These are phyloP conservation scores for Karalla daura DNA, from an alignment of 2,797 vertebrate genomes.

Conservation along the genomic window DNA sequence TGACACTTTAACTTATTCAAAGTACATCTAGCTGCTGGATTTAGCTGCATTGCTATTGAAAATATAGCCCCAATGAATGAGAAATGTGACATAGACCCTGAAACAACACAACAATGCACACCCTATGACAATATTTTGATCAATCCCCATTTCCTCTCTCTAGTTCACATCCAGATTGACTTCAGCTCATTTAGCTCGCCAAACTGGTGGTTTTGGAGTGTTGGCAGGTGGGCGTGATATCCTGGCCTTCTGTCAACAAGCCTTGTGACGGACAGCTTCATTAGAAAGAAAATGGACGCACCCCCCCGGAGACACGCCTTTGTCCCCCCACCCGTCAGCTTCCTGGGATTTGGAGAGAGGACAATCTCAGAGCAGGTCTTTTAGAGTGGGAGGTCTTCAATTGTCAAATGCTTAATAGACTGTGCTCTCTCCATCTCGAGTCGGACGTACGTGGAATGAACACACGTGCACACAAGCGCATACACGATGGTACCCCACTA, in stretches of 20 bases:
- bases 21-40: background rate
- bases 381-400: constrained; percentile 82
- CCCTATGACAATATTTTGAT: constrained; percentile 37
- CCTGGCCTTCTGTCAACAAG: constrained; percentile 78
- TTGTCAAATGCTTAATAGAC: constrained; percentile 84
- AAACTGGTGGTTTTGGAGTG: constrained; percentile 52
- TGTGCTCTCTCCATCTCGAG: constrained; percentile 71
- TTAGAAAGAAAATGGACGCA: constrained; percentile 82
- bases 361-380: constrained; percentile 73
- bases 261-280: constrained; percentile 80
- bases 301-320: constrained; percentile 69
- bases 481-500: constrained; percentile 32
- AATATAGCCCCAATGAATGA: background rate
- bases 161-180: constrained; percentile 23
- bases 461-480: constrained; percentile 31
- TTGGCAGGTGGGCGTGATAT: constrained; percentile 67
- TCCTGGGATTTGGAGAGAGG: constrained; percentile 62
- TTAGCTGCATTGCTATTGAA: background rate
- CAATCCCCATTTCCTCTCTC: background rate
- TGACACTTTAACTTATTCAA: background rate
- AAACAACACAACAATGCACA: background rate
- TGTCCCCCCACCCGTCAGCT: constrained; percentile 49
- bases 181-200: constrained; percentile 31
- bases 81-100: background rate
- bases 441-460: background rate